Conservation (phyloP, 1,140 invertebrate genomes). For the Zaprionus lachaisei region DNA sequence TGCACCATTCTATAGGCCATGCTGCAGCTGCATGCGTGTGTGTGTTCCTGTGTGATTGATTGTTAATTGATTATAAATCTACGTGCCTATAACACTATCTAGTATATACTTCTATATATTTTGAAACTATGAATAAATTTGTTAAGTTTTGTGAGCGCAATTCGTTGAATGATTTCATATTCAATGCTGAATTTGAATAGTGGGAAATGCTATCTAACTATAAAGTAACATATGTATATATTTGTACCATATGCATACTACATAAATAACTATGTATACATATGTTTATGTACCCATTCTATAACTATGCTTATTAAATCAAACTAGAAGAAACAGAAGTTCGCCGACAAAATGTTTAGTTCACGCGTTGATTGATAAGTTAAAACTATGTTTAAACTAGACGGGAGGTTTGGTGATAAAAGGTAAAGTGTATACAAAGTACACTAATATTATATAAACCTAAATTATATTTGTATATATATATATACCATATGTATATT, state of each 20-base stretch:
- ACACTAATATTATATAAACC: no score
- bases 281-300: not conserved
- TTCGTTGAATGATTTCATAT: not conserved
- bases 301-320: not conserved
- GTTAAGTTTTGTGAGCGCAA: slow-evolving; percentile 48
- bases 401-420: not conserved
- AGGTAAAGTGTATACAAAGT: no score
- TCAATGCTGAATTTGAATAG: not conserved
- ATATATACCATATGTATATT: no score
- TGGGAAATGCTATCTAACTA: not conserved
- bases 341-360: not conserved
- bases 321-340: not conserved
- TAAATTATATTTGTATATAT: no score
- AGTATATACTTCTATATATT: slow-evolving; percentile 5
- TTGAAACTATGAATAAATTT: slow-evolving; percentile 43
- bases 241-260: no score
- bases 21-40: not conserved
- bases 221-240: not conserved
- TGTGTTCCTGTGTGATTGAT: slow-evolving; percentile 12
- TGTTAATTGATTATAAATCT: not conserved
- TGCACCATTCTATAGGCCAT: slow-evolving; percentile 21
- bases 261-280: not conserved
- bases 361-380: slow-evolving; percentile 8
- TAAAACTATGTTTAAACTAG: slow-evolving; percentile 13
- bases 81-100: not conserved